phyloP scores from a whole-genome alignment of 35 echinoderm and acorn worm genomes.

The Strongylocentrotus purpuratus region DNA sequence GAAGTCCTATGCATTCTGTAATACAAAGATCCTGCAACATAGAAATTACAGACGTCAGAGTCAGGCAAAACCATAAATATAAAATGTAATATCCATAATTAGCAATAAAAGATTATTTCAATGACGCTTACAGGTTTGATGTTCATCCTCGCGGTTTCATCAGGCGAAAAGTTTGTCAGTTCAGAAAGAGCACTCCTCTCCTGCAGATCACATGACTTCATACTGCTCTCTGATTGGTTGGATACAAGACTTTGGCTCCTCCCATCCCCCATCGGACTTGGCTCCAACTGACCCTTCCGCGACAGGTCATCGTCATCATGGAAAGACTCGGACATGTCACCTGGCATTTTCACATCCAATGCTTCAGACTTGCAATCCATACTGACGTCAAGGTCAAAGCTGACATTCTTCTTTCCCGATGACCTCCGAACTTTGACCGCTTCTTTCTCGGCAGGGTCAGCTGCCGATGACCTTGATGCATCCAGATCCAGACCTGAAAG shows the following conservation, averaged over 20 bases:
- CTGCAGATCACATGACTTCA: constrained; percentile 41
- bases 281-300: neutral
- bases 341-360: neutral
- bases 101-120: neutral
- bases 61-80: no score
- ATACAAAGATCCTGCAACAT: no score
- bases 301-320: neutral
- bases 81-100: no score
- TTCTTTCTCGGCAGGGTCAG: neutral
- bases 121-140: constrained; percentile 27
- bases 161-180: constrained; percentile 13
- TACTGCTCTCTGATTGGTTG: constrained; percentile 51
- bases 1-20: no score
- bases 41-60: no score
- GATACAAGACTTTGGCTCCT: neutral
- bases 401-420: constrained; percentile 36
- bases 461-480: neutral
- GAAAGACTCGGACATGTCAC: neutral
- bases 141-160: neutral
- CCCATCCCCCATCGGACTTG: neutral
- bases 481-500: neutral
- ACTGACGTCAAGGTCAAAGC: constrained; percentile 53
- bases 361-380: neutral
- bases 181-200: constrained; percentile 21
- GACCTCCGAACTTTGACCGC: neutral